These are phyloP conservation scores for Felis chaus DNA, from an alignment of 2,113 vertebrate species.

Conservation along the genomic window DNA sequence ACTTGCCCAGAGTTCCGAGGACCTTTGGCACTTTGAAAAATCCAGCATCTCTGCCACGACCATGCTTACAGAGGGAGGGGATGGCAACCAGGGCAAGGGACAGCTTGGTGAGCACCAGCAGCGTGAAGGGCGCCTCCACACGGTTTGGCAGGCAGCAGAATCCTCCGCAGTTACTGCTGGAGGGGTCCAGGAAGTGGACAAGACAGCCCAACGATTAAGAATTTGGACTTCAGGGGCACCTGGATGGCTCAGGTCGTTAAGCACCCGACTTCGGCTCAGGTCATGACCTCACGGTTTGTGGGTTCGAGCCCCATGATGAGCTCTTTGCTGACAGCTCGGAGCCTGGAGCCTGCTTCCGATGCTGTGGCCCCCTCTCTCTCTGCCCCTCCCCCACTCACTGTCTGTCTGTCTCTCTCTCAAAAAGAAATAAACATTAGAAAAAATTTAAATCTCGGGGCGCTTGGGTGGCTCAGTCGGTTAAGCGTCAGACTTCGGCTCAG, in stretches of 20 bases:
- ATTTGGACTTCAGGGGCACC: not conserved
- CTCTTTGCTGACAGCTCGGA: not conserved
- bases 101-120: not conserved
- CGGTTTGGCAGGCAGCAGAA: not conserved
- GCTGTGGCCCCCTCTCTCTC: no score
- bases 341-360: not conserved
- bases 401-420: no score
- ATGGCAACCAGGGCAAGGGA: not conserved
- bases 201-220: not conserved
- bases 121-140: accelerated
- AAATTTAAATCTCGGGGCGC: no score
- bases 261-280: not conserved
- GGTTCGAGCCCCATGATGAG: not conserved
- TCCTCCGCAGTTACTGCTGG: not conserved
- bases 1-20: not conserved
- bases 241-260: not conserved
- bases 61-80: not conserved
- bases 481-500: no score
- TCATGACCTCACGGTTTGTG: not conserved
- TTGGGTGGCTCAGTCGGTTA: no score
- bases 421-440: no score
- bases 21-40: not conserved
- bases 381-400: no score
- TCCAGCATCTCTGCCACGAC: not conserved
- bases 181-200: not conserved